Conservation (phyloP, 2,888 invertebrate species). For the Diarsia dahlii region DNA sequence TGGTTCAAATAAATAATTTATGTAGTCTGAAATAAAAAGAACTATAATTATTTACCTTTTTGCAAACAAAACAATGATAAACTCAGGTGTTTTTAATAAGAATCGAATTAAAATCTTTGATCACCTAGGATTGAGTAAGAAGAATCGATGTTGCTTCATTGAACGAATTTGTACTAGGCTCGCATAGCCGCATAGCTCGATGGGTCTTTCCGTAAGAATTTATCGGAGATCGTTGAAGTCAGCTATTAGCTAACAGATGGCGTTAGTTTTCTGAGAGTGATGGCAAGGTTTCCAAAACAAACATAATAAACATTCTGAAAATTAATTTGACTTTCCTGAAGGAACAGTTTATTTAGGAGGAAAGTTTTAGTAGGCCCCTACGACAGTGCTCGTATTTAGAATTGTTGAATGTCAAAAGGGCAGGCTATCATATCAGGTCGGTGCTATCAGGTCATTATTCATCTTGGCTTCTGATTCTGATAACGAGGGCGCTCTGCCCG, state of each 20-base stretch:
- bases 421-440: neutral
- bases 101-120: slow-evolving; percentile 41
- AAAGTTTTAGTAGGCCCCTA: neutral
- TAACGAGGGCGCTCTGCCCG: no score
- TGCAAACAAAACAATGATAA: neutral
- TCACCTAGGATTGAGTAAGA: slow-evolving; percentile 55
- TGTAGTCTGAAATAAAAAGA: neutral
- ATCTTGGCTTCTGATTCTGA: neutral
- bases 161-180: slow-evolving; percentile 78
- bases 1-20: neutral
- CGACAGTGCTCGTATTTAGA: neutral
- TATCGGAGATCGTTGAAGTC: slow-evolving; percentile 30
- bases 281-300: neutral
- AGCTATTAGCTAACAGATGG: slow-evolving; percentile 55
- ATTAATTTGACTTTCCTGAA: neutral
- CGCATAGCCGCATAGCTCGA: slow-evolving; percentile 68
- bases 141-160: slow-evolving; percentile 80
- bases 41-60: neutral
- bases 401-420: neutral
- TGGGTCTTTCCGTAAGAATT: slow-evolving; percentile 17
- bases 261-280: slow-evolving; percentile 10
- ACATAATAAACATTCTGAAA: neutral
- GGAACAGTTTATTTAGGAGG: neutral
- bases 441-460: no score
- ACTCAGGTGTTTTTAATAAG: neutral